Conservation (phyloP, 2,797 vertebrate species). For the Psittacula derbiana region DNA sequence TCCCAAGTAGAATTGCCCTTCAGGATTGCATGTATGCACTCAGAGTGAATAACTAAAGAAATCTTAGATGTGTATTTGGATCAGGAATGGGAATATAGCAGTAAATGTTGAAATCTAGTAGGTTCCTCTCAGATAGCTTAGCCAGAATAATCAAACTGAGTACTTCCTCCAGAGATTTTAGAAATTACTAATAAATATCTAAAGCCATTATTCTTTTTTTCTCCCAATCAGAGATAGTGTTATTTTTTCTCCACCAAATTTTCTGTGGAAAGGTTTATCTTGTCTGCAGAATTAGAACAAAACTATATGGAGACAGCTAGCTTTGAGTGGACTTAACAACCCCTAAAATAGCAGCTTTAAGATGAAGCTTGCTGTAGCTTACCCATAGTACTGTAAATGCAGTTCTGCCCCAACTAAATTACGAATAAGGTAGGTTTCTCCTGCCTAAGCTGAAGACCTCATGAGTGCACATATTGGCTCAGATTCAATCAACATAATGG, state of each 20-base stretch:
- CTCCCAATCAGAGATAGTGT: background rate
- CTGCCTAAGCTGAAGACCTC: background rate
- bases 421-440: background rate
- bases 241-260: background rate
- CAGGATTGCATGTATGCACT: background rate
- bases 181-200: background rate
- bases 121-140: background rate
- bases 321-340: background rate
- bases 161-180: background rate
- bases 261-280: background rate
- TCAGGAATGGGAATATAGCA: background rate
- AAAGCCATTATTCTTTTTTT: background rate
- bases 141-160: background rate
- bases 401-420: background rate
- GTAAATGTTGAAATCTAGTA: background rate
- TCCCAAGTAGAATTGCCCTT: background rate
- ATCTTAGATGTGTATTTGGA: background rate
- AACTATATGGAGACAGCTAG: background rate
- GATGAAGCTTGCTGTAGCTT: background rate
- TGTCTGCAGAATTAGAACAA: background rate
- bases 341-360: background rate
- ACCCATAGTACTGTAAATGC: background rate
- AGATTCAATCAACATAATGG: background rate
- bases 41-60: background rate
- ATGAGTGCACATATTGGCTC: background rate